These are phyloP conservation scores for Dicycla oo DNA, from an alignment of 2,888 invertebrate genomes.

Conservation along the genomic window DNA sequence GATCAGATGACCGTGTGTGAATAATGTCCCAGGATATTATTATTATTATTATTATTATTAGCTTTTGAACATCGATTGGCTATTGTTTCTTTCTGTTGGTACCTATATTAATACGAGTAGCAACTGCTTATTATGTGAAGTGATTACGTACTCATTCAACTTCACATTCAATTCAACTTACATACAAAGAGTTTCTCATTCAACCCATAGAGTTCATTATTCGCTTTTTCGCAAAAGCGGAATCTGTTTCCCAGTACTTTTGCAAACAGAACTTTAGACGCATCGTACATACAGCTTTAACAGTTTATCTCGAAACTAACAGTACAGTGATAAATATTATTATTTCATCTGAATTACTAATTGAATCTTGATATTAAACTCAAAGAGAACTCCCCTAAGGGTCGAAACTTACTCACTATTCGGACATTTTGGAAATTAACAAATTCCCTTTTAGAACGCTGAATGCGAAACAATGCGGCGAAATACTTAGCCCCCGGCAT, in stretches of 20 bases:
- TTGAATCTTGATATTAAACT: slow-evolving; percentile 52
- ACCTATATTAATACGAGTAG: no score
- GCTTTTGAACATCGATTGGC: background rate
- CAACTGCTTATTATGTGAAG: background rate
- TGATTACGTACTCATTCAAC: background rate
- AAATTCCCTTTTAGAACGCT: slow-evolving; percentile 80
- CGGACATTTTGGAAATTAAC: slow-evolving; percentile 79
- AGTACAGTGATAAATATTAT: background rate
- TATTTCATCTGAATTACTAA: slow-evolving; percentile 33
- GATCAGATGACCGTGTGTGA: no score
- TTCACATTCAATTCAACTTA: background rate
- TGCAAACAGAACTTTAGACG: background rate
- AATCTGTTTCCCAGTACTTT: background rate
- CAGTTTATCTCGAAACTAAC: background rate
- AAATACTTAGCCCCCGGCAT: slow-evolving; percentile 79
- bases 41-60: no score
- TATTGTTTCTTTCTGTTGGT: background rate
- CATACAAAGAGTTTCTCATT: background rate
- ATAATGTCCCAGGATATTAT: no score
- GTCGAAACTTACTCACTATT: slow-evolving; percentile 73
- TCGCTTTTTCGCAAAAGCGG: background rate
- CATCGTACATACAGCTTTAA: background rate
- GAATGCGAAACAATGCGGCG: slow-evolving; percentile 82
- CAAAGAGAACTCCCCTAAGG: slow-evolving; percentile 61
- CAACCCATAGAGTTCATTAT: background rate